These are phyloP conservation scores for Lithophane semibrunnea DNA, from an alignment of 2,888 invertebrate species.

Conservation along the genomic window DNA sequence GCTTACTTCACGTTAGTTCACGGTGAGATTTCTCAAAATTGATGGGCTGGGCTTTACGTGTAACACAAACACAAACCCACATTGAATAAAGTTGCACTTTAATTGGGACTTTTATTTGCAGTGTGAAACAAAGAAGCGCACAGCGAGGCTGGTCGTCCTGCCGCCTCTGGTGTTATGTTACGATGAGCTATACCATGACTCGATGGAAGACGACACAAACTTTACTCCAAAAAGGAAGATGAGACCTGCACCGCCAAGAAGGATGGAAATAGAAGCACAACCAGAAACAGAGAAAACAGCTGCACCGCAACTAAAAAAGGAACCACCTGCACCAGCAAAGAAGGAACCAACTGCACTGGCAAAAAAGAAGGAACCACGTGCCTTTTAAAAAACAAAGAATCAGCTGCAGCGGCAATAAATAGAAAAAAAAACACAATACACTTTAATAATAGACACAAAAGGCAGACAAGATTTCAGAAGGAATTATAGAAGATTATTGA, in stretches of 20 bases:
- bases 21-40: not conserved
- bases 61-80: not conserved
- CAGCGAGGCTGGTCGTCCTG: slow-evolving; percentile 80
- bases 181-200: slow-evolving; percentile 77
- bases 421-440: not conserved
- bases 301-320: no score
- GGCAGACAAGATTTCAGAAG: slow-evolving; percentile 28
- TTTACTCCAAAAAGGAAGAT: not conserved
- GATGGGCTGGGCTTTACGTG: not conserved
- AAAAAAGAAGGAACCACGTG: no score
- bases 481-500: slow-evolving; percentile 38
- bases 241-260: not conserved
- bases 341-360: not conserved
- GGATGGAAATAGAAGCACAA: not conserved
- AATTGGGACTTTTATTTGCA: slow-evolving; percentile 54
- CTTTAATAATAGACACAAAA: slow-evolving; percentile 38
- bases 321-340: not conserved
- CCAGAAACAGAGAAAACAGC: no score
- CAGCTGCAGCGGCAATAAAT: not conserved
- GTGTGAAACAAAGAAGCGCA: slow-evolving; percentile 71
- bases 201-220: not conserved
- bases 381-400: not conserved
- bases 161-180: slow-evolving; percentile 83
- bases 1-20: no score
- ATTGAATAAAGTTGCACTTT: not conserved